Evolutionary conservation across 1,140 invertebrate species (phyloP).

Genomic region (Zaprionus inermis): DNA sequence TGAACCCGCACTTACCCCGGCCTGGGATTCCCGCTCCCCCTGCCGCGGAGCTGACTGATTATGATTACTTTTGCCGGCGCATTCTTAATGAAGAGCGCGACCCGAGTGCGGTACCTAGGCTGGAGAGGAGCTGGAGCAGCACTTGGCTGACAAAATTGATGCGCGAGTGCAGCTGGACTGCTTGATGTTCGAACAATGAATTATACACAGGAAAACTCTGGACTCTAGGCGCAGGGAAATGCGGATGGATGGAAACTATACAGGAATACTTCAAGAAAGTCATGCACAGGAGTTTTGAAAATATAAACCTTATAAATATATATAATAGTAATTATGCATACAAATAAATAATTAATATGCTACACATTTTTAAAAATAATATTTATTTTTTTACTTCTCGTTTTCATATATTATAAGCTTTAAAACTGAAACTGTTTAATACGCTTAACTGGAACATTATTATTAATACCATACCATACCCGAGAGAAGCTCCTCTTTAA

Average conservation of each 20-base stretch:
- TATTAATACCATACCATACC: not conserved
- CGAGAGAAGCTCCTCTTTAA: not conserved
- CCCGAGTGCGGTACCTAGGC: constrained; percentile 4
- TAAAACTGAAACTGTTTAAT: not conserved
- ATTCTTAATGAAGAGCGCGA: constrained; percentile 56
- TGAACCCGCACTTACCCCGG: not conserved
- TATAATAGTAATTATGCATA: no score
- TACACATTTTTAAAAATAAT: no score
- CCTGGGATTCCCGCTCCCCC: not conserved
- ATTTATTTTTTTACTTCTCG: no score
- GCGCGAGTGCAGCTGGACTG: constrained; percentile 1
- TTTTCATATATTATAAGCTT: no score
- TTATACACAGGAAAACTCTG: not conserved
- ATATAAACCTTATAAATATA: no score
- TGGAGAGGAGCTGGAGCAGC: not conserved
- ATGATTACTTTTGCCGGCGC: constrained; percentile 66
- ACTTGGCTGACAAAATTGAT: not conserved
- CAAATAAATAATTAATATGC: no score
- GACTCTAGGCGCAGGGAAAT: no score
- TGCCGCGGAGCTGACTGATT: constrained; percentile 41
- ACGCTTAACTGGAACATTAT: not conserved
- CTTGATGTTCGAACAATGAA: not conserved
- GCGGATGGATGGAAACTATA: no score
- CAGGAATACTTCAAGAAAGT: no score
- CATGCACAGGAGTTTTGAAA: no score